Evolutionary conservation across 2,888 invertebrate genomes (phyloP), one percentile per base, ranked within the genome.

Genomic region (Leptinotarsa haldemani): DNA sequence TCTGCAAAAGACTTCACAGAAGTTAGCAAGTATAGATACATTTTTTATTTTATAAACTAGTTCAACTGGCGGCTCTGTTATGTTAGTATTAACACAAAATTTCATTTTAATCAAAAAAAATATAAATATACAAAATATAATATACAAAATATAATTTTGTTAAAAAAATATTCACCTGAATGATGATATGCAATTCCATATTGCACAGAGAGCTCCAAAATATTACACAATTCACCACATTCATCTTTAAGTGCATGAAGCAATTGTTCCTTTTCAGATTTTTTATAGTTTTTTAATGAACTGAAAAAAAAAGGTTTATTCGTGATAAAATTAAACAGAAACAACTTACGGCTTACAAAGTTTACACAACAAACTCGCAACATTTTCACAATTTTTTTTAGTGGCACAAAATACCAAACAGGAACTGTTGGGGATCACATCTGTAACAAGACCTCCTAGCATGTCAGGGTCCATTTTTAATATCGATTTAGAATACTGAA

Each of bases 171-270:
- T 48, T 67, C 79, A 85, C 86, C 95, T 18, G 95, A 94, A 89
- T 99, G 98, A 87, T 99, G 99, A 89, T 94, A 98, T 13, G 95
- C 98, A 30, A 99, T 90, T 2, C 98, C 98, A 88, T 89, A 94
- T 30, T 92, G 92, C 70, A 95, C 90, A 1, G 93, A 93, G 70
- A 90, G 89, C 52, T 89, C 86, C 78, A 97, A 88, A 1, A 92
- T 90, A 0, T 91, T 90, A 82, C 93, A 94, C 2, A 95, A 83
- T 66, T 89, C 88, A 15, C 94, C 93, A 18, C 79, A 78, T 85
- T 95, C 95, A 25, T 88, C 88, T 56, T 89, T 86, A 50, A 96
- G 84, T 13, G 93, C 92, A 66, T 88, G 86, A 77, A 92, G 87
- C n/a, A 95, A 86, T 53, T 88, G 87, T 4, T 86, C 82, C 82